Evolutionary conservation across 92 coral and sea anemone genomes (phyloP).

Genomic region (Phymanthus crucifer): DNA sequence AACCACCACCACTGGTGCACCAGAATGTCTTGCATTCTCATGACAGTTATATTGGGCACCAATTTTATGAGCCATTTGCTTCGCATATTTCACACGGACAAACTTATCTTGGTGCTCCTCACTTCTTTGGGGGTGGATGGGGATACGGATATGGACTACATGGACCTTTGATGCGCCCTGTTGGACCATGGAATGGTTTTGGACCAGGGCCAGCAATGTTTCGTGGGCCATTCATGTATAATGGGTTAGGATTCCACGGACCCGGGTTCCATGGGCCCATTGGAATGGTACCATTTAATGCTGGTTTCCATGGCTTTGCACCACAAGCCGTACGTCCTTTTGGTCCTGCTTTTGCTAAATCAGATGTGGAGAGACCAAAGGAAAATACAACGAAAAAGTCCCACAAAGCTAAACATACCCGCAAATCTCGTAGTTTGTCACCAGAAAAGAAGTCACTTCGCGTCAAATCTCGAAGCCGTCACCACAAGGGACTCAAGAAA

Average conservation of each 20-base stretch:
- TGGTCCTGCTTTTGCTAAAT: constrained; percentile 59
- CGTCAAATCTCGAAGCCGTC: constrained; percentile 21
- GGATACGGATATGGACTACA: constrained; percentile 53
- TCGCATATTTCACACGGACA: constrained; percentile 57
- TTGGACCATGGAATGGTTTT: constrained; percentile 4
- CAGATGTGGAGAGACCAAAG: constrained; percentile 59
- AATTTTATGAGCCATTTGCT: constrained; percentile 62
- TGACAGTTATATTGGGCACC: constrained; percentile 63
- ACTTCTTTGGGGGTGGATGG: constrained; percentile 80
- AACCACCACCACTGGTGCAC: constrained; percentile 78
- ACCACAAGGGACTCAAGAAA: constrained; percentile 67
- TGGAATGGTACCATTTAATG: constrained; percentile 19
- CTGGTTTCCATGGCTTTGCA: neutral
- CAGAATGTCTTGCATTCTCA: constrained; percentile 67
- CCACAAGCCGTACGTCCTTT: constrained; percentile 10
- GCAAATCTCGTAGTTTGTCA: constrained; percentile 11
- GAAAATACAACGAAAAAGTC: constrained; percentile 18
- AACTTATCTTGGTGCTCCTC: constrained; percentile 80
- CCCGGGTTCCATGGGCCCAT: constrained; percentile 15
- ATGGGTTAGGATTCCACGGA: constrained; percentile 19
- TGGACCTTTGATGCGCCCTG: constrained; percentile 12
- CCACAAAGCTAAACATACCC: neutral
- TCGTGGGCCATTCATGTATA: constrained; percentile 1
- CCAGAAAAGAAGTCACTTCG: constrained; percentile 10
- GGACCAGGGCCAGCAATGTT: constrained; percentile 10